Conservation (phyloP, 2,888 invertebrate genomes). For the Epinotia brunnichana region DNA sequence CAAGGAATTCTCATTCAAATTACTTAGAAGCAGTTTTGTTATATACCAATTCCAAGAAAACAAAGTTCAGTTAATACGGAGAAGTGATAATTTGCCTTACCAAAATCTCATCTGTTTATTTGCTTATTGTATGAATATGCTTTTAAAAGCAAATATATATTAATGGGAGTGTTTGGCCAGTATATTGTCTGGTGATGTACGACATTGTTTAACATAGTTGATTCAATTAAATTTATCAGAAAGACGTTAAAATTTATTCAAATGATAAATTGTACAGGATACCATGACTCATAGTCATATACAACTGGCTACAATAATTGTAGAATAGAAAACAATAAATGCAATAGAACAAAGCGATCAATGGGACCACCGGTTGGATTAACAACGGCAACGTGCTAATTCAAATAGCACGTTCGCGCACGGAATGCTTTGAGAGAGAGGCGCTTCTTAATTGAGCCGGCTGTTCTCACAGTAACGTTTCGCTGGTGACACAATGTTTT, state of each 20-base stretch:
- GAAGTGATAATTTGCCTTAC: conserved; percentile 2
- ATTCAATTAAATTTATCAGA: neutral
- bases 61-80: neutral
- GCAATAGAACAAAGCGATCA: conserved; percentile 36
- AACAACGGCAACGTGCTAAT: conserved; percentile 12
- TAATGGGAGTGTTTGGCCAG: neutral
- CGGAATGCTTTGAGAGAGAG: conserved; percentile 53
- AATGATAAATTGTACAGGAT: conserved; percentile 4
- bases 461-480: conserved; percentile 69
- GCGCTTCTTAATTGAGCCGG: conserved; percentile 59
- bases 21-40: conserved; percentile 4
- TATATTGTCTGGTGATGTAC: neutral
- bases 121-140: neutral
- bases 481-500: conserved; percentile 74
- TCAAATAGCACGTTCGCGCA: conserved; percentile 41
- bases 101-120: neutral
- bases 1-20: neutral
- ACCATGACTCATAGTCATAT: conserved; percentile 12
- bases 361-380: conserved; percentile 41
- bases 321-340: conserved; percentile 34
- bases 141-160: neutral
- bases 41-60: conserved; percentile 14
- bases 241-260: neutral
- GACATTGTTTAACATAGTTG: neutral
- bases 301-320: conserved; percentile 1